A percentile compares a stretch with the other conserved stretches of the same genome.
Evolutionary conservation across 2,888 invertebrate genomes (phyloP).

Genomic region (Drosophila ustulata): DNA sequence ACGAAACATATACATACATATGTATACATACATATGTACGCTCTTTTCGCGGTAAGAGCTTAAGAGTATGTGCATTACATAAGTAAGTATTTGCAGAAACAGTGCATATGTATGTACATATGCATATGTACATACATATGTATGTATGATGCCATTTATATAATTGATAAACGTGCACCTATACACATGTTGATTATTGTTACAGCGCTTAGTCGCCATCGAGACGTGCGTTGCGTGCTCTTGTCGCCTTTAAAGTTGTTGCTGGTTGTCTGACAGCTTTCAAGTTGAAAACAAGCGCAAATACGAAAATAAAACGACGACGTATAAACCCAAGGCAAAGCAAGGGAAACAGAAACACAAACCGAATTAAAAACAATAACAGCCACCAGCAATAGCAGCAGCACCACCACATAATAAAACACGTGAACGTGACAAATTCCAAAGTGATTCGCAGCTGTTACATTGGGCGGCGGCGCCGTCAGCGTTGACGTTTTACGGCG

Average conservation of each 20-base stretch:
- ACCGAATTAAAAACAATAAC: slow-evolving; percentile 25
- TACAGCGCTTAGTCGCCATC: slow-evolving; percentile 38
- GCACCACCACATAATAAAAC: slow-evolving; percentile 67
- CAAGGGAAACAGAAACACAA: slow-evolving; percentile 35
- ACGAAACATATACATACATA: too few species aligned
- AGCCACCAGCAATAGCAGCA: slow-evolving; percentile 30
- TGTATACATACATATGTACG: too few species aligned
- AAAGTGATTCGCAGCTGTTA: slow-evolving; percentile 64
- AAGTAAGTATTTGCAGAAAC: too few species aligned
- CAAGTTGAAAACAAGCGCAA: slow-evolving; percentile 41
- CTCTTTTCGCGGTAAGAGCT: too few species aligned
- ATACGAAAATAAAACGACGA: slow-evolving; percentile 45
- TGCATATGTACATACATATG: too few species aligned
- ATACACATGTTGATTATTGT: slow-evolving; percentile 32
- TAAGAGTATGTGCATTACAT: too few species aligned
- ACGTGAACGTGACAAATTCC: slow-evolving; percentile 83
- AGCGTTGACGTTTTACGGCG: slow-evolving; percentile 39
- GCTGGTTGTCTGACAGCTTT: slow-evolving; percentile 41
- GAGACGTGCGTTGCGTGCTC: slow-evolving; percentile 54
- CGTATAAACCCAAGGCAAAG: slow-evolving; percentile 71
- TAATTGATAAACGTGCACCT: background rate
- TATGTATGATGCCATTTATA: too few species aligned
- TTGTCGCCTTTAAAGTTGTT: slow-evolving; percentile 34
- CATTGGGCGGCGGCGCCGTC: slow-evolving; percentile 57
- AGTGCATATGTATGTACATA: too few species aligned